Evolutionary conservation across 2,113 vertebrate genomes (phyloP).

Genomic region (Sceloporus undulatus): DNA sequence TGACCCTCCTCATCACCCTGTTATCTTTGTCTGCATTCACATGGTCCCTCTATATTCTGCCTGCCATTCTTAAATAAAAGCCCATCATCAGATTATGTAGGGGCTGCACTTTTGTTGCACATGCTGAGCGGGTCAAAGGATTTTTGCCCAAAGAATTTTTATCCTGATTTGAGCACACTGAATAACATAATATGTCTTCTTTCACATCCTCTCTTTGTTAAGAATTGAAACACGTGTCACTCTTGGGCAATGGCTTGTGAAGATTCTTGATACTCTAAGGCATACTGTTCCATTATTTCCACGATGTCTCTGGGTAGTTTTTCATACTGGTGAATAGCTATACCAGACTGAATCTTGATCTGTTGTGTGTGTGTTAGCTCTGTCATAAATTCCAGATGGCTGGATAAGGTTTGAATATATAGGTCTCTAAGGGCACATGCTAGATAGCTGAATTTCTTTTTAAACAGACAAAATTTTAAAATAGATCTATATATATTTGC

Average conservation of each 20-base stretch:
- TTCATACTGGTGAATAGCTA: not conserved
- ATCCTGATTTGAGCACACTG: not conserved
- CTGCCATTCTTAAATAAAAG: fast-evolving
- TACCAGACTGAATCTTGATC: not conserved
- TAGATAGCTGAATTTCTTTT: not conserved
- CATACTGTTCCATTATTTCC: constrained; percentile 1
- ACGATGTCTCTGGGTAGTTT: not conserved
- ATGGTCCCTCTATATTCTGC: not conserved
- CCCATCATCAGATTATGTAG: not conserved
- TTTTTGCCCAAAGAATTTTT: not conserved
- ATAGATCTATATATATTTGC: not conserved
- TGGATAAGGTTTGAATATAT: not conserved
- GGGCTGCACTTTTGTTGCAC: not conserved
- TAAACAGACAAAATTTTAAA: not conserved
- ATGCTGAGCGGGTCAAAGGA: not conserved
- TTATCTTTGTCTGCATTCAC: not conserved
- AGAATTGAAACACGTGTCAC: not conserved
- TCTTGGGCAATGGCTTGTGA: constrained; percentile 14
- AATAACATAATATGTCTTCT: not conserved
- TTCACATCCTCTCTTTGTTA: not conserved
- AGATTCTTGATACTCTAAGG: not conserved
- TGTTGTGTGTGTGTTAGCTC: fast-evolving
- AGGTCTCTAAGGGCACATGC: not conserved
- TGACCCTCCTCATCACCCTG: not conserved
- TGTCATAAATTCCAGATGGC: constrained; percentile 15